Evolutionary conservation across 1,140 invertebrate species (phyloP).

Genomic region (Harlomillsia oculata): DNA sequence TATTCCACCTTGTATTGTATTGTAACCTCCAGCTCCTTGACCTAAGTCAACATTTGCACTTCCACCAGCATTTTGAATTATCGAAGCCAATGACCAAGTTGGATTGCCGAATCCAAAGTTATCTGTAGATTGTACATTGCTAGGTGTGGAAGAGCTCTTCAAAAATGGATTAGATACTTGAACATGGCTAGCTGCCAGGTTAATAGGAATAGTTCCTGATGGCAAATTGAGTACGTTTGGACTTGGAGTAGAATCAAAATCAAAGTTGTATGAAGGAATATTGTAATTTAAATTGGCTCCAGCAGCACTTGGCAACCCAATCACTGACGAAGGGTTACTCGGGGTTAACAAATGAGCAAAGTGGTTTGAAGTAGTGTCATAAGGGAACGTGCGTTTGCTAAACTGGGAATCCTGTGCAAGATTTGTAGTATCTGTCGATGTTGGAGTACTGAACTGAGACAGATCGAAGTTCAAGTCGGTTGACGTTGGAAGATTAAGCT

Average conservation of each 20-base stretch:
- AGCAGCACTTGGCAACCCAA: neutral
- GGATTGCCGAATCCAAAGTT: constrained; percentile 5
- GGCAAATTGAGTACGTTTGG: neutral
- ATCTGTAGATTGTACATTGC: neutral
- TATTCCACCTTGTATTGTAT: constrained; percentile 27
- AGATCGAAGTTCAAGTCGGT: neutral
- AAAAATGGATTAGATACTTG: constrained; percentile 10
- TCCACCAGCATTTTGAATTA: constrained; percentile 4
- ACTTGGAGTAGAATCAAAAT: neutral
- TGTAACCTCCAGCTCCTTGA: constrained; percentile 9
- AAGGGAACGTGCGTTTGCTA: constrained; percentile 6
- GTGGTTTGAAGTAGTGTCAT: neutral
- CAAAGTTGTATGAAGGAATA: constrained; percentile 1
- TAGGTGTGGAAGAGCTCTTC: neutral
- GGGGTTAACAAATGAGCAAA: constrained; percentile 3
- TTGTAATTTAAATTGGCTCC: neutral
- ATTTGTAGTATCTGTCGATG: neutral
- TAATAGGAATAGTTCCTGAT: constrained; percentile 21
- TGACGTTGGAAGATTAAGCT: neutral
- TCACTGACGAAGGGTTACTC: neutral
- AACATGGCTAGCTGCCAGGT: constrained; percentile 26
- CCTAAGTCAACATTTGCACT: neutral
- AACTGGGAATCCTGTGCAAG: constrained; percentile 6
- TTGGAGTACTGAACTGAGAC: neutral
- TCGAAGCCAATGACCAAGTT: neutral